Evolutionary conservation across 2,888 invertebrate species (phyloP), one percentile per base, ranked within the genome.

Genomic region (Lasioglossum malachurum): DNA sequence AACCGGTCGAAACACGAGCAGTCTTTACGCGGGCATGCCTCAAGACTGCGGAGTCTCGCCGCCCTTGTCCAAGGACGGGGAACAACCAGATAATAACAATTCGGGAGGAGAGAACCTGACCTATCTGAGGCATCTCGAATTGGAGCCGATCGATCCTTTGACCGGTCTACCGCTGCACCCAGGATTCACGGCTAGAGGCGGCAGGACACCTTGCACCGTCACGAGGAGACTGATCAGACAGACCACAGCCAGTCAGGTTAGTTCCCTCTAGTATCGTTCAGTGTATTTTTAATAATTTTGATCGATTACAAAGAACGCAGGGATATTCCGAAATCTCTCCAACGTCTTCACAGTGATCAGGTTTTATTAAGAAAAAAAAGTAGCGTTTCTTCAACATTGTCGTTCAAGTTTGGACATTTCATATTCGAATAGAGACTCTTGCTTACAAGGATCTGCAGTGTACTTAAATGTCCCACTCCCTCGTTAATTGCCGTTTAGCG

Each of bases 181-280:
- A 96, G 64, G 96, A 95, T 87, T 96, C 94, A 93, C 96, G 93
- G 87, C 96, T 94, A 95, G 96, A 87, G 96, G 96, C 87, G 98
- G 98, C 16, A 96, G 98, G 82, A 98, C 98, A 1, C 98, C 98
- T 0, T 98, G 98, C 93, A 98, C 98, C 27, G 97, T 97, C 85
- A 98, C 98, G 72, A 97, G 97, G 94, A 96, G 96, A 95, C 96
- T 96, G 80, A 91, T 94, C 72, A 93, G 95, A 86, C 95, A 93
- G 67, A 90, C 91, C 53, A 89, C 92, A 2, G 91, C 85, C 74
- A 95, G 94, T 92, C 95, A 94, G 94, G 95, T 95, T 85, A 35
- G 64, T 64, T 64, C 7, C 0, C 8, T 23, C 49, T 19, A 49
- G 23, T 23, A n/a, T 10, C 1, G 23, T 44, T 44, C 12, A 44